Base-by-base conservation (phyloP, 2,888 invertebrate genomes). In the Miltochrista miniata region DNA sequence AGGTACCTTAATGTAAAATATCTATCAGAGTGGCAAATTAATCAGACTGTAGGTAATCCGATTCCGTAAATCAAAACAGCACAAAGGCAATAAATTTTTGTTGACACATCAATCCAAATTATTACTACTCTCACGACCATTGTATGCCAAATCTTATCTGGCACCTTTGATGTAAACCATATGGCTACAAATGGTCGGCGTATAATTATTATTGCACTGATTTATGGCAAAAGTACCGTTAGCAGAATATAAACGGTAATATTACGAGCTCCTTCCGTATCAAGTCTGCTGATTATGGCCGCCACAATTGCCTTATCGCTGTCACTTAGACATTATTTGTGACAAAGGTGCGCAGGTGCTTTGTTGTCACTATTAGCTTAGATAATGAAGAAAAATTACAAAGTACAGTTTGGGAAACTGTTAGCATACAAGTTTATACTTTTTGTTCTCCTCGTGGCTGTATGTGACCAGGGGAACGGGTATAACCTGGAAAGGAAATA, bases 141-240 rank as follows among this genome's bases (percentile, higher is more conserved):
- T 37, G 50, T 49, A 57, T 49, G 53, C 56, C 57, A 54, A 69
- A 62, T 68, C 65, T 74, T 80, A 83, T 81, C 81, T 69, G 69
- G 62, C 69, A 66, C 68, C 76, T 67, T 71, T 74, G 77, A 81
- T 81, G 78, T 74, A 71, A 66, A 76, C 79, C 81, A 82, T 82
- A 81, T 75, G 74, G 79, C 79, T 82, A 79, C 83, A 85, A 85
- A 87, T 83, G 80, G 82, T 73, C 69, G 74, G 72, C 68, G 77
- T 85, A 83, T 86, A 87, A 89, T 90, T 86, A 90, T 87, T 87
- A 90, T 85, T 81, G 79, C 72, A 64, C 76, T 87, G 90, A 90
- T 90, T 90, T 90, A 90, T 83, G 70, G 75, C 65, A 40, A 46
- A 56, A 54, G 85, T 85, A 90, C 77, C 73, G 90, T 84, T 79